Evolutionary conservation across 2,888 invertebrate species (phyloP).

Genomic region (Ophraella communa): DNA sequence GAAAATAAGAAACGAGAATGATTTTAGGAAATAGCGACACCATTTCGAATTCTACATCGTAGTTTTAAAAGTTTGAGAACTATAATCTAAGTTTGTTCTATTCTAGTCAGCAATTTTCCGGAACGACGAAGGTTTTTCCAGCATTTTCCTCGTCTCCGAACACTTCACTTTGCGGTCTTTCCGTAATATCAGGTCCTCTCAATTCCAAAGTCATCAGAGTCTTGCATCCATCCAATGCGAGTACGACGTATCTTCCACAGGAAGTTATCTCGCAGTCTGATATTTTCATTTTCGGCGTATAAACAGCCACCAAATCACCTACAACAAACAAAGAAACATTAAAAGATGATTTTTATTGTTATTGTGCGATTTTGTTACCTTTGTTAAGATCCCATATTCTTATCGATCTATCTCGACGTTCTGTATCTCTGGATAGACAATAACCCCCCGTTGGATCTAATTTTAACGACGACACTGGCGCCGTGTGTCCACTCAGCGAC

Average conservation of each 20-base stretch:
- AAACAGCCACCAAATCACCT: slow-evolving; percentile 81
- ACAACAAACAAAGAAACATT: slow-evolving; percentile 45
- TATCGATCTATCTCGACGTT: slow-evolving; percentile 76
- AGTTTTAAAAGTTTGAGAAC: slow-evolving; percentile 5
- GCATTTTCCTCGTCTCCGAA: slow-evolving; percentile 66
- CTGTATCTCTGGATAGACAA: slow-evolving; percentile 77
- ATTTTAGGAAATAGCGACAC: no score
- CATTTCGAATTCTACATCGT: slow-evolving; percentile 11
- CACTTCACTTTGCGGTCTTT: slow-evolving; percentile 47
- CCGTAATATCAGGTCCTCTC: slow-evolving; percentile 53
- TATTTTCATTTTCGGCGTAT: slow-evolving; percentile 76
- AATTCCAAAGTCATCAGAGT: slow-evolving; percentile 72
- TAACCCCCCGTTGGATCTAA: slow-evolving; percentile 76
- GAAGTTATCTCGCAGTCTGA: slow-evolving; percentile 79
- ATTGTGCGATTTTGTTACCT: slow-evolving; percentile 62
- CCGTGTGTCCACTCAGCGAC: slow-evolving; percentile 78
- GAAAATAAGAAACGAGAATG: no score
- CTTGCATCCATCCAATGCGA: slow-evolving; percentile 72
- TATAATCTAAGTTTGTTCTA: slow-evolving; percentile 1
- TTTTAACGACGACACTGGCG: slow-evolving; percentile 76
- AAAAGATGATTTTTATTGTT: neutral
- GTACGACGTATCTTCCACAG: slow-evolving; percentile 73
- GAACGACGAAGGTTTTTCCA: slow-evolving; percentile 66
- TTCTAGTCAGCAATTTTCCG: slow-evolving; percentile 57
- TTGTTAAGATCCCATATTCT: slow-evolving; percentile 82